These are phyloP conservation scores for Connochaetes taurinus DNA, from an alignment of 2,113 vertebrate genomes.

Conservation along the genomic window DNA sequence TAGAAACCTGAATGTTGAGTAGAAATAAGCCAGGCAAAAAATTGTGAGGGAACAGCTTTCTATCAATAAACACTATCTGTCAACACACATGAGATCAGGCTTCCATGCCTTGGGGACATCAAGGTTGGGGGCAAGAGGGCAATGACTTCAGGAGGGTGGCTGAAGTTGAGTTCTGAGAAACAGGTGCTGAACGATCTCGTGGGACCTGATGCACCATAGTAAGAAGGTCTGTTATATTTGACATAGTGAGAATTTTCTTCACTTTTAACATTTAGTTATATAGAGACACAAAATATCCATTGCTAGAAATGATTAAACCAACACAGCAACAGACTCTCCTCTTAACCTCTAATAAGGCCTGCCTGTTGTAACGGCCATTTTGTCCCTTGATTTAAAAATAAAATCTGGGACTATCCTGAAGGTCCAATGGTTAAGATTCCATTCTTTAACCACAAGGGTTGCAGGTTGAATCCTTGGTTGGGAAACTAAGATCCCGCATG, in stretches of 20 bases:
- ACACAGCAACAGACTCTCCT: background rate
- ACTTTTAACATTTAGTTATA: background rate
- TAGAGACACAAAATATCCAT: background rate
- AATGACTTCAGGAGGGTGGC: background rate
- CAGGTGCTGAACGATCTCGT: background rate
- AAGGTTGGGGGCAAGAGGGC: no score
- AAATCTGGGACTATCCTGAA: background rate
- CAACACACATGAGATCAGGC: background rate
- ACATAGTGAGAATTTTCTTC: background rate
- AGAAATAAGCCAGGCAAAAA: background rate
- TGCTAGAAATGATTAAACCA: background rate
- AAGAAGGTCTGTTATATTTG: background rate
- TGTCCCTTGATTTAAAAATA: background rate
- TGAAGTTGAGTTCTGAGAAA: background rate
- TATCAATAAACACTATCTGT: background rate
- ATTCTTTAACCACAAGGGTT: background rate
- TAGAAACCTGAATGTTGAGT: background rate
- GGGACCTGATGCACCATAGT: background rate
- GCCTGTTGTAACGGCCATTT: background rate
- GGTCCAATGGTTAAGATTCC: background rate
- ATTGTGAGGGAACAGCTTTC: background rate
- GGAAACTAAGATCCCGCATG: background rate
- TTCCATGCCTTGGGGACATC: accelerated
- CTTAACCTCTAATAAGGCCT: background rate
- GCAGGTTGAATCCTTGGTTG: background rate